phyloP scores from a whole-genome alignment of 2,113 vertebrate genomes.

The Mus pahari region DNA sequence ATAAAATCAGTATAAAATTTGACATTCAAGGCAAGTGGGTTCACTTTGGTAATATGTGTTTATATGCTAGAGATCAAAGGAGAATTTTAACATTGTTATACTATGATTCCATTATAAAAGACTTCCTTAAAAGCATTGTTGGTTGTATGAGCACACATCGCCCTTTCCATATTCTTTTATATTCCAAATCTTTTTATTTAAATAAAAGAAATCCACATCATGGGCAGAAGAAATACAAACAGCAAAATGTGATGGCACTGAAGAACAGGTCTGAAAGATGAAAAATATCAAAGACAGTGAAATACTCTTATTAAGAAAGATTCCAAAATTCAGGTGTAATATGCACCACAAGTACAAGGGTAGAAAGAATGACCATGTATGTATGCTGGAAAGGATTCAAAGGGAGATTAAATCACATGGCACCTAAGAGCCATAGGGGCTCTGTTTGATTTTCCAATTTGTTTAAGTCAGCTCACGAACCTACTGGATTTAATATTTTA shows the following conservation, averaged over 20 bases:
- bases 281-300: not conserved
- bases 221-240: not conserved
- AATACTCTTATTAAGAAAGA: not conserved
- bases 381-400: not conserved
- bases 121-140: constrained; percentile 17
- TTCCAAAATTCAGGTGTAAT: not conserved
- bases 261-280: not conserved
- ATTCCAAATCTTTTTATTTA: not conserved
- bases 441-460: not conserved
- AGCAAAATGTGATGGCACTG: not conserved
- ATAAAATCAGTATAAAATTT: constrained; percentile 57
- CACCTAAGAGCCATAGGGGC: not conserved
- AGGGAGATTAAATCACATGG: not conserved
- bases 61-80: constrained; percentile 20
- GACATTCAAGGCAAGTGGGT: not conserved
- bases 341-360: not conserved
- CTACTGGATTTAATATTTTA: constrained; percentile 18
- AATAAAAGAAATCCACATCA: not conserved
- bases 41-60: constrained; percentile 37
- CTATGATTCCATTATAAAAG: constrained; percentile 8
- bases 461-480: not conserved
- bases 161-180: not conserved
- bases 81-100: constrained; percentile 17
- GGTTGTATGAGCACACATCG: not conserved
- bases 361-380: not conserved